Evolutionary conservation across 2,888 invertebrate species (phyloP).

Genomic region (Microctonus aethiopoides): DNA sequence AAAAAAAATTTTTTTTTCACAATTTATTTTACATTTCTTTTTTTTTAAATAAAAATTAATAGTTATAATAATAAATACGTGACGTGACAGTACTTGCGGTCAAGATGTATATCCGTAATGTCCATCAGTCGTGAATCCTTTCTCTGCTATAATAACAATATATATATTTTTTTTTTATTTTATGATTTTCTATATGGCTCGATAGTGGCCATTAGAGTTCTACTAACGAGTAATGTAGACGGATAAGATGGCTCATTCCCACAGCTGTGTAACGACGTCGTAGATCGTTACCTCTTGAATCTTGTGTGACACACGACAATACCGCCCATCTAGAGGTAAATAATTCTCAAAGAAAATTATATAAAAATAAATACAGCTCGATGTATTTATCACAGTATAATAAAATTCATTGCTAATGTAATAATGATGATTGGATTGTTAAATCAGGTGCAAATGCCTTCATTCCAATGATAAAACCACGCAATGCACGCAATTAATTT

Average conservation of each 20-base stretch:
- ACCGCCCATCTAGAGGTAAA: not conserved
- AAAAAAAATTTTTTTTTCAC: too few relatives aligned
- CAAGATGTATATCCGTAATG: too few relatives aligned
- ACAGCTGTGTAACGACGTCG: slow-evolving; percentile 13
- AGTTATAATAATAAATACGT: too few relatives aligned
- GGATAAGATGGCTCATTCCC: not conserved
- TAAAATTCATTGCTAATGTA: too few relatives aligned
- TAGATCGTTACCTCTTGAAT: slow-evolving; percentile 9
- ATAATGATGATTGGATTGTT: not conserved
- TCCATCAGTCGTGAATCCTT: not conserved
- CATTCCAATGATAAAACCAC: not conserved
- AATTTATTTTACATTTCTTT: too few relatives aligned
- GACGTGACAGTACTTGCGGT: too few relatives aligned
- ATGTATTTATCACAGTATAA: not conserved
- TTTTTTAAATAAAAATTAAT: too few relatives aligned
- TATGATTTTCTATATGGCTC: not conserved
- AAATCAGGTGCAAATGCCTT: slow-evolving; percentile 9
- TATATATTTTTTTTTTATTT: not conserved
- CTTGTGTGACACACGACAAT: not conserved
- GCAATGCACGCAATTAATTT: not conserved
- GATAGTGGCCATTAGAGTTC: not conserved
- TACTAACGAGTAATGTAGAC: not conserved
- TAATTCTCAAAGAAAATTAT: not conserved
- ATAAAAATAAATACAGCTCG: not conserved
- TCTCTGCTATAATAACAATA: not conserved